phyloP scores from a whole-genome alignment of 2,888 invertebrate genomes.

The Ormia ochracea region DNA sequence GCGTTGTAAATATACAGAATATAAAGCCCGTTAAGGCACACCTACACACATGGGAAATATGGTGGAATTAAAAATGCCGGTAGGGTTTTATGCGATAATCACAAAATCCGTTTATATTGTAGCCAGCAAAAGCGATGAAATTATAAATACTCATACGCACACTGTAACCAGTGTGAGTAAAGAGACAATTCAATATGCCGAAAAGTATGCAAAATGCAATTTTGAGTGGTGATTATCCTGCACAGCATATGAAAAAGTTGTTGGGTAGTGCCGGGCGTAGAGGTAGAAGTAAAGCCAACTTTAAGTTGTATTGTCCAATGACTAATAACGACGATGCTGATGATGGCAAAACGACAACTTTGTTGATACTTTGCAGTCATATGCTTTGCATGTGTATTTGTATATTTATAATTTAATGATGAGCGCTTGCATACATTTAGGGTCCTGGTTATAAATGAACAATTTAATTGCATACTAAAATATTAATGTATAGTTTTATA shows the following conservation, averaged over 20 bases:
- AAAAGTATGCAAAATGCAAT: constrained; percentile 50
- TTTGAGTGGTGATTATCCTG: constrained; percentile 43
- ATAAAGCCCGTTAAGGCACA: not conserved
- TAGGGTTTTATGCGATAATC: constrained; percentile 57
- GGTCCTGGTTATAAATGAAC: constrained; percentile 35
- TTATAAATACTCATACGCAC: not conserved
- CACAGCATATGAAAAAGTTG: constrained; percentile 52
- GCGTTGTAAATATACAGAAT: not conserved
- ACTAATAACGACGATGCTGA: not conserved
- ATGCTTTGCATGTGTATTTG: not conserved
- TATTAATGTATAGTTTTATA: constrained; percentile 24
- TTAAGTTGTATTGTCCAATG: not conserved
- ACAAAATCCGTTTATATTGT: constrained; percentile 58
- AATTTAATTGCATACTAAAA: constrained; percentile 52
- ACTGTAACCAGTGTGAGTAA: not conserved
- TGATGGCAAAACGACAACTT: not conserved
- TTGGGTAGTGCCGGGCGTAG: not conserved
- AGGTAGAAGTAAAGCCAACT: not conserved
- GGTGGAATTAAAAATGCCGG: constrained; percentile 24
- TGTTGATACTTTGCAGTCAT: constrained; percentile 4
- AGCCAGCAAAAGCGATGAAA: constrained; percentile 24
- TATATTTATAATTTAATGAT: constrained; percentile 33
- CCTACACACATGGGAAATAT: not conserved
- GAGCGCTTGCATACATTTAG: constrained; percentile 48
- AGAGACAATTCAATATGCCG: constrained; percentile 54